phyloP scores from a whole-genome alignment of 2,888 invertebrate species.

The Phanerotoma sp. region DNA sequence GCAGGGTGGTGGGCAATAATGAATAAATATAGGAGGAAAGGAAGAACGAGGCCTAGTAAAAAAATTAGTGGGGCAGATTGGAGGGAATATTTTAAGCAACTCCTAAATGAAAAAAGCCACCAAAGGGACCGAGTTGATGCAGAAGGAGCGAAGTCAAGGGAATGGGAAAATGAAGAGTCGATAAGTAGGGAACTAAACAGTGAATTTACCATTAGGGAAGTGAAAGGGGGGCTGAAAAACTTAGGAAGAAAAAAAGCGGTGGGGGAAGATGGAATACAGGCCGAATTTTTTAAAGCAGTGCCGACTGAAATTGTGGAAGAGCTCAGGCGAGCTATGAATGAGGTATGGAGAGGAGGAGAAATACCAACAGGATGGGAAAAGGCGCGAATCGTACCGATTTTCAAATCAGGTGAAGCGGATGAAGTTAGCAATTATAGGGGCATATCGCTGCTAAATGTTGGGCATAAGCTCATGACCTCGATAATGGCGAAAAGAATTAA shows the following conservation, averaged over 20 bases:
- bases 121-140: background rate
- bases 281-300: constrained; percentile 17
- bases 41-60: background rate
- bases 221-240: background rate
- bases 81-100: background rate
- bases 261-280: constrained; percentile 12
- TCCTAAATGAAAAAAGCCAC: background rate
- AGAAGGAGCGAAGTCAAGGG: too few species aligned
- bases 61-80: constrained; percentile 3
- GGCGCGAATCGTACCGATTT: constrained; percentile 8
- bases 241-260: background rate
- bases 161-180: too few species aligned
- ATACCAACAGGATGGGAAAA: constrained; percentile 12
- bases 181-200: background rate
- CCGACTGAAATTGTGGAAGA: background rate
- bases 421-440: constrained; percentile 10
- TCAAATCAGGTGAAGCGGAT: constrained; percentile 4
- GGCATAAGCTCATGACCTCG: background rate
- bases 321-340: background rate
- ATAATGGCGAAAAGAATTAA: background rate
- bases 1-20: constrained; percentile 4
- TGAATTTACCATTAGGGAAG: background rate
- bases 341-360: background rate
- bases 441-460: constrained; percentile 8
- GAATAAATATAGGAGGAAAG: background rate